These are phyloP conservation scores for Sylvilagus bachmani DNA, from an alignment of 2,113 vertebrate genomes.

Conservation along the genomic window DNA sequence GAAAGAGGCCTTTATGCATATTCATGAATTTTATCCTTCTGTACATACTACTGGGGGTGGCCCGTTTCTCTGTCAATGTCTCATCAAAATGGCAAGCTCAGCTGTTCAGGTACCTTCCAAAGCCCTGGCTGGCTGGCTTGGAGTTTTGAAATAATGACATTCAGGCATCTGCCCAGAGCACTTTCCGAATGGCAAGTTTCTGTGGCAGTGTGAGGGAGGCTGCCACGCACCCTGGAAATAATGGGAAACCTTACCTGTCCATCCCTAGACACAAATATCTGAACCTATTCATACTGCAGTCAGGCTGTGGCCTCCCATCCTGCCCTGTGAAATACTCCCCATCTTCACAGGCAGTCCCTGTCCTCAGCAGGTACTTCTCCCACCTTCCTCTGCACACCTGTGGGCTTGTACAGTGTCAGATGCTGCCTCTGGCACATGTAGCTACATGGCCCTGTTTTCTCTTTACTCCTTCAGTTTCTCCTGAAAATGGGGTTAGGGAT, in stretches of 20 bases:
- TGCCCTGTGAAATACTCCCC: background rate
- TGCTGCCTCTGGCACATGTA: background rate
- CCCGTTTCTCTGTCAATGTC: slow-evolving; percentile 51
- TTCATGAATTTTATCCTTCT: slow-evolving; percentile 55
- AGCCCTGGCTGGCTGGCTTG: background rate
- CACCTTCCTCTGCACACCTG: background rate
- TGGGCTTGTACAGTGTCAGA: background rate
- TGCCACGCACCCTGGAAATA: background rate
- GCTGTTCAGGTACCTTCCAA: background rate
- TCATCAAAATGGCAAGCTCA: slow-evolving; percentile 46
- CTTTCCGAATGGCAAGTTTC: background rate
- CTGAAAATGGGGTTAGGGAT: background rate
- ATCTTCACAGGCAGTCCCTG: background rate
- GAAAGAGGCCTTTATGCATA: slow-evolving; percentile 59
- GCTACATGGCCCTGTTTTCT: background rate
- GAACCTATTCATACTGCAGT: background rate
- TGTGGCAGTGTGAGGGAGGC: background rate
- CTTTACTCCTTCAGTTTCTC: background rate
- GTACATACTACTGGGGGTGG: background rate
- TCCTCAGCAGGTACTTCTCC: too few relatives aligned
- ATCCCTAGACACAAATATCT: background rate
- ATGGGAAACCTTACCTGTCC: background rate
- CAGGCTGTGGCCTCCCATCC: background rate
- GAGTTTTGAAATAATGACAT: background rate
- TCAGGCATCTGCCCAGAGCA: slow-evolving; percentile 16